Evolutionary conservation across 1,140 invertebrate genomes (phyloP), one percentile per base, ranked within the genome.

Genomic region (Procambarus clarkii): DNA sequence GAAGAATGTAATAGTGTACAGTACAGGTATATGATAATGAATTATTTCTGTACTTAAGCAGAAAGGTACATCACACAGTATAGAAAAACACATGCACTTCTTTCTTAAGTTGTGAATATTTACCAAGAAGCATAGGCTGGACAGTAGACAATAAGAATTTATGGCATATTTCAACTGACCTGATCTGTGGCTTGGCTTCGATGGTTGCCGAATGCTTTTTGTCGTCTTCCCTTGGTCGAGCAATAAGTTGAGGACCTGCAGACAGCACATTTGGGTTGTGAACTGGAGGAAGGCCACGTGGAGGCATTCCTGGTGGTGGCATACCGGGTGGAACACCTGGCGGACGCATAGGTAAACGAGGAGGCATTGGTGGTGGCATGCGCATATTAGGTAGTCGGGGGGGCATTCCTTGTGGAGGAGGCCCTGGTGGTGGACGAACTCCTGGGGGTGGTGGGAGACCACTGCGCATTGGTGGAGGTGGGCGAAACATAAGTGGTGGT

Each of bases 151-250:
- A 34, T 9, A 34, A 76, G 44, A 76, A 76, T 48, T 78, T 9
- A 44, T 15, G 46, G 76, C 15, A 78, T 15, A 21, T 64, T 64
- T 13, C 4, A 24, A 78, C 82, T 44, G 69, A 94, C 93, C 95
- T 96, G 86, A 99, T 98, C 95, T 99, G 98, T 2, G 98, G 98
- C 94, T 99, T 99, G 0, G 98, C 98, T 93, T 97, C 97, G 92
- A 99, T 99, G 0, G 96, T 97, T 0, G 98, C 97, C 44, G 97
- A 95, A 91, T 96, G 96, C 94, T 96, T 95, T 94, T 97, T 95
- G 60, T 92, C 92, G 58, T 93, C 89, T 46, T 93, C 89, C 71
- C 93, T 92, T 96, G 96, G 93, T 96, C 93, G 86, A 88, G 96
- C 96, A 93, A 98, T 97, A 5, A 98, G 96, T 93, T 97, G 97